phyloP scores from a whole-genome alignment of 2,113 vertebrate genomes.

The Centropus bengalensis region DNA sequence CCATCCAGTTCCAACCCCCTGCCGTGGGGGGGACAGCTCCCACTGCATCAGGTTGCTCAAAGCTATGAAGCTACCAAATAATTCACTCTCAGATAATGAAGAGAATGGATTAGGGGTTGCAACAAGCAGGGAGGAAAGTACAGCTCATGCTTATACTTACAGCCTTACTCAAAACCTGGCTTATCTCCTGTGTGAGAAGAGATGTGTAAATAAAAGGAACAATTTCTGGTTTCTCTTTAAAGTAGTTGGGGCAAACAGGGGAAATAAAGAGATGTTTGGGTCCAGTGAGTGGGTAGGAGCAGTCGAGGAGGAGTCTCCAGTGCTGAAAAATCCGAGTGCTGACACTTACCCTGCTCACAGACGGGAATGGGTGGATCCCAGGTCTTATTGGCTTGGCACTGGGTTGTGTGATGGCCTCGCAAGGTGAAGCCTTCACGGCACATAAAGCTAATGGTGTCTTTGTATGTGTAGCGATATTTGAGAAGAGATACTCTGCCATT shows the following conservation, averaged over 20 bases:
- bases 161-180: background rate
- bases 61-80: background rate
- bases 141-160: background rate
- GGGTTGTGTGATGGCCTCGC: constrained; percentile 44
- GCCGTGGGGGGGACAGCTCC: no score
- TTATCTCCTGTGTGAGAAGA: background rate
- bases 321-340: accelerated
- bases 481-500: background rate
- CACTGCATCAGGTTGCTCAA: no score
- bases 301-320: background rate
- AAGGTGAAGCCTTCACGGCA: constrained; percentile 64
- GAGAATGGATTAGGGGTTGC: background rate
- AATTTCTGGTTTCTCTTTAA: background rate
- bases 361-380: constrained; percentile 62
- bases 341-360: constrained; percentile 66
- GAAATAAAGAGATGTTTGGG: background rate
- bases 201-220: background rate
- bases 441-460: constrained; percentile 43
- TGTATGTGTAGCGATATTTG: constrained; percentile 10
- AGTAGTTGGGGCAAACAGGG: background rate
- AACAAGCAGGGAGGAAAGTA: background rate
- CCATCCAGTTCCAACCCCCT: no score
- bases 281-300: background rate
- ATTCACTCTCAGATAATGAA: background rate
- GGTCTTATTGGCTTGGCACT: constrained; percentile 43